A percentile compares a stretch with the other conserved stretches of the same genome.
These are phyloP conservation scores for Nephrotoma flavescens DNA, from an alignment of 2,888 invertebrate genomes.

Conservation along the genomic window DNA sequence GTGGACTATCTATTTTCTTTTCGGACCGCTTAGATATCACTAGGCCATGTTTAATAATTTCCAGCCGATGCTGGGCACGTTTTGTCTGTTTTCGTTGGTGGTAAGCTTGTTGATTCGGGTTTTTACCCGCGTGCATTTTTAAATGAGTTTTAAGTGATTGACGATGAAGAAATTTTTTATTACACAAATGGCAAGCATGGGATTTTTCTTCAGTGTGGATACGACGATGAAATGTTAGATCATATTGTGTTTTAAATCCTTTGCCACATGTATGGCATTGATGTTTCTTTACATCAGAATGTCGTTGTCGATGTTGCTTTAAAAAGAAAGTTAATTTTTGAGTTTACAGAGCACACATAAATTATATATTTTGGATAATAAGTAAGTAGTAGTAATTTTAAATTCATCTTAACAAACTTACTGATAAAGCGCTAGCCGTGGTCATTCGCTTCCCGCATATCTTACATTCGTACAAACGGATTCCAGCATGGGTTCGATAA, in stretches of 20 bases:
- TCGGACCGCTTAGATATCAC: neutral
- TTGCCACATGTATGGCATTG: neutral
- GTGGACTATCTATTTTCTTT: neutral
- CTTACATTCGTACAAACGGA: neutral
- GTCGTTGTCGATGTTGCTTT: neutral
- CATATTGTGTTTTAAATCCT: neutral
- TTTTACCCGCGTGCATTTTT: neutral
- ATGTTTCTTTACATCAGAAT: neutral
- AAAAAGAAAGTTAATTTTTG: too few species aligned
- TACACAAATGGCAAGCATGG: neutral
- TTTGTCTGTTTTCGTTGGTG: neutral
- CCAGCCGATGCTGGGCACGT: neutral
- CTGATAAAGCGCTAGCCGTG: neutral
- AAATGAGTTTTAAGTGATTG: neutral
- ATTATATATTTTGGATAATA: too few species aligned
- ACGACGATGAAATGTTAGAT: neutral
- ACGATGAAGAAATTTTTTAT: neutral
- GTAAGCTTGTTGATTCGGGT: neutral
- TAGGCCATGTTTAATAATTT: neutral
- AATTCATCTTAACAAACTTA: neutral
- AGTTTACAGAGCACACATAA: neutral
- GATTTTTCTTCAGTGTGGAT: neutral
- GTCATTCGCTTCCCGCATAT: neutral
- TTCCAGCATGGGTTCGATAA: neutral
- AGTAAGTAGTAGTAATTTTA: too few species aligned